Base-by-base conservation (phyloP, 2,113 vertebrate species). In the Trinectes maculatus region DNA sequence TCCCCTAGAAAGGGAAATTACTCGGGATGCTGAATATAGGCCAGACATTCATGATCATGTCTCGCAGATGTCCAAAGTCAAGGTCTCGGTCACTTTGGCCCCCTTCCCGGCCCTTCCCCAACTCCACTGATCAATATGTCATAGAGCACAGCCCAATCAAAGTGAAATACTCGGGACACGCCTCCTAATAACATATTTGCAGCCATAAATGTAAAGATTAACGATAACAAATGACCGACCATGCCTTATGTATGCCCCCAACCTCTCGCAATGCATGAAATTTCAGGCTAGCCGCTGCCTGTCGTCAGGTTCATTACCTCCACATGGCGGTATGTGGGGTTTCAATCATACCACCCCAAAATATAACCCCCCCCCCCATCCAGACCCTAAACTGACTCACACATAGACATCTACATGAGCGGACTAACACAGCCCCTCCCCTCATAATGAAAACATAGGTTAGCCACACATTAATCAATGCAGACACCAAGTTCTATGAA, bases 271-370 rank as follows among this genome's bases (percentile, higher is more conserved):
- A 90, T 91, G 92, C 89, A 91, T 91, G 88, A 91, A 87, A 90
- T 93, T 92, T 91, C 90, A 89, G 84, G 83, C 85, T 80, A 71
- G 88, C 83, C 65, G 69, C 84, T 85, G 86, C 87, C 82, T 92
- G 90, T 93, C 89, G 84, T 86, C 77, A 87, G 90, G 89, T 92
- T 91, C 91, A 92, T 93, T 93, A 92, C 90, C 90, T 86, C 75
- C 84, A 89, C 86, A 85, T 66, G 66, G 79, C 89, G 64, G 85
- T 76, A 86, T 57, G 74, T 74, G 78, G 60, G 80, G 81, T 80
- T 91, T 91, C 90, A 92, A 90, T 92, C 92, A 90, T 82, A 79
- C 73, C 64, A 80, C 39, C 79, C 86, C 53, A 82, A 86, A 89
- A 88, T 85, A 90, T 85, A 73, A 82, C 24, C 28, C 29, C 75